Conservation (phyloP, 2,888 invertebrate genomes). For the Plagiodera versicolora region DNA sequence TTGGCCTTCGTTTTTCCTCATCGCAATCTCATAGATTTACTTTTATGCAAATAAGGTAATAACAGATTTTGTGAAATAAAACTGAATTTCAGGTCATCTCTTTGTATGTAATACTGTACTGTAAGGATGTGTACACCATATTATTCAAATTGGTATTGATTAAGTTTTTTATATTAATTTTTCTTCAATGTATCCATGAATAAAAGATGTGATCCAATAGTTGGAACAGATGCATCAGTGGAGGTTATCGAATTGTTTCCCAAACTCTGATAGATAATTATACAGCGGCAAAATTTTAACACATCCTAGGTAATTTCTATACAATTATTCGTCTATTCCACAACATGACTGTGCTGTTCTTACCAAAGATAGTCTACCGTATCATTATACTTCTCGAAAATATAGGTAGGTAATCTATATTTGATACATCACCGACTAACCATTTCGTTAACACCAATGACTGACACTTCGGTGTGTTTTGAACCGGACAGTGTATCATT, state of each 20-base stretch:
- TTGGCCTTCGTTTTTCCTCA: too few relatives aligned
- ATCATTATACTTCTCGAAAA: background rate
- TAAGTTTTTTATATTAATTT: too few relatives aligned
- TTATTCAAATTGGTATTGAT: too few relatives aligned
- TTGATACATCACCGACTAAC: background rate
- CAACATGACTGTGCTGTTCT: background rate
- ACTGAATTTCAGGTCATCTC: too few relatives aligned
- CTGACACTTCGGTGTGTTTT: background rate
- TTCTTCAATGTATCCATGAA: background rate
- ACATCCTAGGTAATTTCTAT: conserved; percentile 1
- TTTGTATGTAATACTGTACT: too few relatives aligned
- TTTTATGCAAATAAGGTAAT: too few relatives aligned
- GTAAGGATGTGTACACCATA: too few relatives aligned
- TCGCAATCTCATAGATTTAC: too few relatives aligned
- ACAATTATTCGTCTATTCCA: background rate
- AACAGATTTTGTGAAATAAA: too few relatives aligned
- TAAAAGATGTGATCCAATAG: background rate
- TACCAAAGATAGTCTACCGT: background rate
- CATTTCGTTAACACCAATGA: background rate
- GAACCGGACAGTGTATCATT: too few relatives aligned
- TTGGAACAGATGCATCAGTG: background rate
- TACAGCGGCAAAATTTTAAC: conserved; percentile 5
- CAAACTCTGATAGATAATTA: conserved; percentile 2
- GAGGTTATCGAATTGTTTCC: background rate
- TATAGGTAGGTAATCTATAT: background rate